phyloP scores from a whole-genome alignment of 2,888 invertebrate species.

The Stenodera caucasica region DNA sequence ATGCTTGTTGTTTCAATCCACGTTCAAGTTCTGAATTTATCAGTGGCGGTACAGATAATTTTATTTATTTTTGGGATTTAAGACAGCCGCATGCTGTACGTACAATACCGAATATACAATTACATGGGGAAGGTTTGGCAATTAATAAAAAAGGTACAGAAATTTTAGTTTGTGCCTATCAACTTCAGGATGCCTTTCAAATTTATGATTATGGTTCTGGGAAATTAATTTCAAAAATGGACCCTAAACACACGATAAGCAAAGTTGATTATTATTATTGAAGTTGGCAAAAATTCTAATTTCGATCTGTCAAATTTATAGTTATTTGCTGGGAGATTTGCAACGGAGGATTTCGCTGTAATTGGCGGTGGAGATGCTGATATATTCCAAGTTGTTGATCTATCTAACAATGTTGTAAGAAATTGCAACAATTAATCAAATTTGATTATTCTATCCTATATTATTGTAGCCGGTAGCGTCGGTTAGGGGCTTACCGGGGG shows the following conservation, averaged over 20 bases:
- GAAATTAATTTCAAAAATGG: slow-evolving; percentile 62
- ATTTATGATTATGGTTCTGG: slow-evolving; percentile 70
- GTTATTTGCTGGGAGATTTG: background rate
- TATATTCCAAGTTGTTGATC: slow-evolving; percentile 45
- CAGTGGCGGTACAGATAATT: slow-evolving; percentile 70
- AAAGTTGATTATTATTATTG: slow-evolving; percentile 39
- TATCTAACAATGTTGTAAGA: slow-evolving; percentile 55
- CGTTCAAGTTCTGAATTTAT: slow-evolving; percentile 66
- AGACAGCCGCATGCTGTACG: slow-evolving; percentile 64
- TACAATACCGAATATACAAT: slow-evolving; percentile 63
- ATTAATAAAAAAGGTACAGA: slow-evolving; percentile 66
- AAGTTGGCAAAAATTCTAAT: background rate
- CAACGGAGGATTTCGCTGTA: background rate
- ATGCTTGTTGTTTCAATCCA: slow-evolving; percentile 67
- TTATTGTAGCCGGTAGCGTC: slow-evolving; percentile 60
- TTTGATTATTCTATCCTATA: slow-evolving; percentile 38
- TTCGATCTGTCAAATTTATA: slow-evolving; percentile 12
- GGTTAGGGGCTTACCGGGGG: slow-evolving; percentile 60
- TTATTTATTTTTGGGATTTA: slow-evolving; percentile 69
- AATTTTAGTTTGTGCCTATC: slow-evolving; percentile 69
- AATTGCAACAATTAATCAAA: slow-evolving; percentile 34
- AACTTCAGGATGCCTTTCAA: slow-evolving; percentile 63
- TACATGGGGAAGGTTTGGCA: slow-evolving; percentile 69
- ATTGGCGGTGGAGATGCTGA: background rate
- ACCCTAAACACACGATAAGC: slow-evolving; percentile 57